Conservation (phyloP, 2,113 vertebrate genomes). For the Pyrgilauda ruficollis region DNA sequence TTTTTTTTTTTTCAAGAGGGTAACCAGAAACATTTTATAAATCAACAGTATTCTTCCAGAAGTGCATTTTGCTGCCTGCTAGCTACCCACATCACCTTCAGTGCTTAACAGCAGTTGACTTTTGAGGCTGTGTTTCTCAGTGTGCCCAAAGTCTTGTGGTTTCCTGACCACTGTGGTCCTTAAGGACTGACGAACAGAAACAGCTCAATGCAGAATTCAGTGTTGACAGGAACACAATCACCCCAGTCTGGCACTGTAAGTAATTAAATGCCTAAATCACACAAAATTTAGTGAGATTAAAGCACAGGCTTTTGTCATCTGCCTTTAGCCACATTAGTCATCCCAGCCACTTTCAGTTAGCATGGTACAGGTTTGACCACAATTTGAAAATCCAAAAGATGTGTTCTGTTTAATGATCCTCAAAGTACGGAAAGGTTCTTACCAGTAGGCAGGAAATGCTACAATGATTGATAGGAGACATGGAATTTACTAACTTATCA, state of each 20-base stretch:
- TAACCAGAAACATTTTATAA: constrained; percentile 41
- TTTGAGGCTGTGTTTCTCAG: constrained; percentile 34
- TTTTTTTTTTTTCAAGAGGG: not conserved
- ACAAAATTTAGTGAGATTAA: not conserved
- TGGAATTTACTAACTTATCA: not conserved
- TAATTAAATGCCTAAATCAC: not conserved
- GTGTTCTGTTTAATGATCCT: not conserved
- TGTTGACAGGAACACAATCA: not conserved
- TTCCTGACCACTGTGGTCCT: not conserved
- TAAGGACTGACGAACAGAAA: not conserved
- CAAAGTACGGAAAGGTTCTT: not conserved
- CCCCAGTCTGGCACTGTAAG: not conserved
- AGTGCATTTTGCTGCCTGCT: not conserved
- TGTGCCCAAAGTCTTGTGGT: not conserved
- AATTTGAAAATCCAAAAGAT: not conserved
- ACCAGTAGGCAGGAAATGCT: not conserved
- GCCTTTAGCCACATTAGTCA: not conserved
- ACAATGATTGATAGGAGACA: not conserved
- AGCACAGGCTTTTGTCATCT: not conserved
- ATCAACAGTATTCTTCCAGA: constrained; percentile 24
- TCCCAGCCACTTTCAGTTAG: not conserved
- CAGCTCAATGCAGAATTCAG: not conserved
- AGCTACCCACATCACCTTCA: constrained; percentile 11
- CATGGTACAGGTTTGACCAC: not conserved
- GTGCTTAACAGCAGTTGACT: not conserved